Base-by-base conservation (phyloP, 2,888 invertebrate genomes). In the Megaustenia siamemsis region DNA sequence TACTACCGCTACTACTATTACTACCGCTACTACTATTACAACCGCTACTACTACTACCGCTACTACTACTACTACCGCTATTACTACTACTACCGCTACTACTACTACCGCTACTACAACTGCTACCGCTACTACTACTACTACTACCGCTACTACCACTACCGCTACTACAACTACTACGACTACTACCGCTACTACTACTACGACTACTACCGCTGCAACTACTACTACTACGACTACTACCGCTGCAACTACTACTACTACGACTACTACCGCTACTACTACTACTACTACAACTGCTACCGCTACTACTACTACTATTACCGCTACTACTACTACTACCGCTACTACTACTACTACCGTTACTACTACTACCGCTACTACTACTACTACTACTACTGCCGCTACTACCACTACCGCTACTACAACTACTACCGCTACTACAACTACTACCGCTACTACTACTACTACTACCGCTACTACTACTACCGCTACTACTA, bases 271-370 rank as follows among this genome's bases (percentile, higher is more conserved):
- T n/a, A n/a, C n/a, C n/a, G 53, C 76, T 49, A 76, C 76, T 49
- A 53, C 76, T 49, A 38, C 38, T 68, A 49, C 53, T 49, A 76
- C 76, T 12, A 43, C 12, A 10, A 18, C 49, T 49, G 10, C 49
- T 49, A 49, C 49, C 18, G 18, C 49, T 49, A 49, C 49, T 49
- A 18, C 12, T 18, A 18, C 49, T 49, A 49, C 49, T 49, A 49
- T 18, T 12, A 49, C 49, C 21, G 53, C 76, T 76, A 76, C 76
- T 28, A 49, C 76, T 53, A 76, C 76, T 76, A 76, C 53, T 76
- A 53, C 76, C 24, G 53, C 49, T 12, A 18, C 49, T 49, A 49
- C 8, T 49, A 49, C 49, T 49, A 49, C 8, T 49, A 49, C 49
- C 18, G 49, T 49, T 49, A 49, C 8, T 49, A 49, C 49, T 12